These are phyloP conservation scores for Aepyceros melampus DNA, from an alignment of 2,113 vertebrate species.

Conservation along the genomic window DNA sequence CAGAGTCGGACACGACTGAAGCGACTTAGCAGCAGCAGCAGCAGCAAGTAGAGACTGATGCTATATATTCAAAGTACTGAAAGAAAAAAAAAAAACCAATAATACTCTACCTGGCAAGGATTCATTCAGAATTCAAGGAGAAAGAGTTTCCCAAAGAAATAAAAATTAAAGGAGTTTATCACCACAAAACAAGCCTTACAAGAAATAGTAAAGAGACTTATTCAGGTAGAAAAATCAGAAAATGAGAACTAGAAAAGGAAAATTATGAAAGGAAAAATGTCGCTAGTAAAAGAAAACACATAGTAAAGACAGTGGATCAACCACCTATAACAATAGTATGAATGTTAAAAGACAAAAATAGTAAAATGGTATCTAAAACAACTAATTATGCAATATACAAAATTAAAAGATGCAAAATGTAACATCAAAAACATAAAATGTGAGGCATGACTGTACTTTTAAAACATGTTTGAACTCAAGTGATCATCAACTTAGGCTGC, in stretches of 20 bases:
- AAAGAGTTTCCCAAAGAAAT: background rate
- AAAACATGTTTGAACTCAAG: background rate
- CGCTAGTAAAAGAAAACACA: background rate
- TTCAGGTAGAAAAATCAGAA: background rate
- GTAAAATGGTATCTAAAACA: background rate
- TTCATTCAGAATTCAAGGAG: background rate
- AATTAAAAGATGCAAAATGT: background rate
- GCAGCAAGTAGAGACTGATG: background rate
- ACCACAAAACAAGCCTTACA: background rate
- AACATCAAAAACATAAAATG: background rate
- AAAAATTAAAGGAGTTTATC: background rate
- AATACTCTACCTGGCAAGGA: background rate
- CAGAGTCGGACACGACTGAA: too few relatives aligned
- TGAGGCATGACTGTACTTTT: background rate
- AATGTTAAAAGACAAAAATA: background rate
- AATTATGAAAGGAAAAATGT: background rate
- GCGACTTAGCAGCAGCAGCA: too few relatives aligned
- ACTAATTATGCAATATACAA: background rate
- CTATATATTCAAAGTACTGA: background rate
- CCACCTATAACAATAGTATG: background rate
- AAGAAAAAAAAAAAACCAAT: background rate
- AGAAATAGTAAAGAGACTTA: background rate
- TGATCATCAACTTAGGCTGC: background rate
- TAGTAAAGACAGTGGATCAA: background rate
- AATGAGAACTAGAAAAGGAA: background rate